Evolutionary conservation across 2,113 vertebrate genomes (phyloP).

Genomic region (Misgurnus anguillicaudatus): DNA sequence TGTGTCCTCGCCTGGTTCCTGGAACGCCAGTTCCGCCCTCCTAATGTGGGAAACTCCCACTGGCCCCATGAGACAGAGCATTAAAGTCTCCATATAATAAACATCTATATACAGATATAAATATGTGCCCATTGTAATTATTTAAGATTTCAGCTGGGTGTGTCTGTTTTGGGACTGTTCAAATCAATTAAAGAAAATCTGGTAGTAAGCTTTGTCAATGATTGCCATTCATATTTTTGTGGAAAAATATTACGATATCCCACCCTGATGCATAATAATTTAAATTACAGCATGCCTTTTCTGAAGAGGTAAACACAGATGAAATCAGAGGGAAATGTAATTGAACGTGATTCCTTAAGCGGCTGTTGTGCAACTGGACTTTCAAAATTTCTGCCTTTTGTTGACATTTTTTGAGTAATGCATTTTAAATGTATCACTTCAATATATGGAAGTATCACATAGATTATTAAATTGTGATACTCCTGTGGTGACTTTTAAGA

Average conservation of each 20-base stretch:
- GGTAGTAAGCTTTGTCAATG: not conserved
- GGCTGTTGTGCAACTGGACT: not conserved
- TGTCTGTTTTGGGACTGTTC: not conserved
- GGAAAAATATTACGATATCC: not conserved
- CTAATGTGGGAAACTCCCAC: conserved; percentile 67
- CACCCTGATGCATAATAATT: not conserved
- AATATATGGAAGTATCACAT: not conserved
- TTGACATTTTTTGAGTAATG: not conserved
- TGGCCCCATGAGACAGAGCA: conserved; percentile 54
- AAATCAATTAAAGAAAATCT: not conserved
- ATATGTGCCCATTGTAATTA: not conserved
- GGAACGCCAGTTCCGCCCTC: conserved; percentile 68
- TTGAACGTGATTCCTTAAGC: conserved; percentile 11
- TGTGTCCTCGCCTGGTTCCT: conserved; percentile 49
- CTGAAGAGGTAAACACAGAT: conserved; percentile 28
- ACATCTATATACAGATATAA: conserved; percentile 13
- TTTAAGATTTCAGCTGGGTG: not conserved
- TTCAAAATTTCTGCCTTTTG: not conserved
- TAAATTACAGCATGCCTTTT: conserved; percentile 4
- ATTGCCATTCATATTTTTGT: not conserved
- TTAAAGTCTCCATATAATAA: conserved; percentile 32
- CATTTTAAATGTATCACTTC: not conserved
- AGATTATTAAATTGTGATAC: conserved; percentile 4
- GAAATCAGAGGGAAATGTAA: conserved; percentile 30
- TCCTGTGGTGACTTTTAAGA: not conserved